Percentiles rank a stretch among this genome's conserved stretches.
Evolutionary conservation across 2,888 invertebrate species (phyloP).

Genomic region (Elmis aenea): DNA sequence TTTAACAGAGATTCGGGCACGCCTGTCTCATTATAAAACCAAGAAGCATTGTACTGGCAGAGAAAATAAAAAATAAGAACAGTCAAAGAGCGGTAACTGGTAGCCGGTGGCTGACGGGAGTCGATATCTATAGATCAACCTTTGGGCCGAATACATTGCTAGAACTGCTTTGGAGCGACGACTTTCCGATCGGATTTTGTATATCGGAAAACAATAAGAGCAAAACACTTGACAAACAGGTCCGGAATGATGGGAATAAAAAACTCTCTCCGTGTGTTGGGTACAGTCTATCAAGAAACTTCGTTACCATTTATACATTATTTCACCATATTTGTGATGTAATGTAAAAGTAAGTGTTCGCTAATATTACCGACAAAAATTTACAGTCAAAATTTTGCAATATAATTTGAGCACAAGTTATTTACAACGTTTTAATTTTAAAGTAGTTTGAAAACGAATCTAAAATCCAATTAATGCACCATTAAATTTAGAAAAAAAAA

Average conservation of each 20-base stretch:
- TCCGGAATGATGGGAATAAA: slow-evolving; percentile 25
- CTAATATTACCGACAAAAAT: too few relatives aligned
- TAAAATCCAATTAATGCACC: too few relatives aligned
- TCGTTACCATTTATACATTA: background rate
- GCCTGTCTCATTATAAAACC: slow-evolving; percentile 24
- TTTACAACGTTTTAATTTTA: too few relatives aligned
- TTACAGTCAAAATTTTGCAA: too few relatives aligned
- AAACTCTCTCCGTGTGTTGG: slow-evolving; percentile 7
- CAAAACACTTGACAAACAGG: slow-evolving; percentile 27
- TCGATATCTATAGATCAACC: slow-evolving; percentile 31
- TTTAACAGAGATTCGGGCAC: slow-evolving; percentile 12
- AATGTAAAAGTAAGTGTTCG: background rate
- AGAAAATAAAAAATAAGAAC: slow-evolving; percentile 17
- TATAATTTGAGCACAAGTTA: too few relatives aligned
- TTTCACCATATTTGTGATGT: background rate
- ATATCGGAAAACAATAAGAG: slow-evolving; percentile 30
- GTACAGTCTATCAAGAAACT: slow-evolving; percentile 13
- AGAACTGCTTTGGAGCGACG: slow-evolving; percentile 27
- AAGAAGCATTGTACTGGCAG: slow-evolving; percentile 25
- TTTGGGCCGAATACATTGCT: slow-evolving; percentile 25
- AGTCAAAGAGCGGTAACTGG: slow-evolving; percentile 28
- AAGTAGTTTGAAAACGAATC: too few relatives aligned
- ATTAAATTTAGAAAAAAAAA: too few relatives aligned
- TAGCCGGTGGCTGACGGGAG: slow-evolving; percentile 29
- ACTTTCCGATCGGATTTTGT: slow-evolving; percentile 30